A percentile compares a stretch with the other conserved stretches of the same genome.
Conservation (phyloP, 2,113 vertebrate species). For the Perca schrenkii region DNA sequence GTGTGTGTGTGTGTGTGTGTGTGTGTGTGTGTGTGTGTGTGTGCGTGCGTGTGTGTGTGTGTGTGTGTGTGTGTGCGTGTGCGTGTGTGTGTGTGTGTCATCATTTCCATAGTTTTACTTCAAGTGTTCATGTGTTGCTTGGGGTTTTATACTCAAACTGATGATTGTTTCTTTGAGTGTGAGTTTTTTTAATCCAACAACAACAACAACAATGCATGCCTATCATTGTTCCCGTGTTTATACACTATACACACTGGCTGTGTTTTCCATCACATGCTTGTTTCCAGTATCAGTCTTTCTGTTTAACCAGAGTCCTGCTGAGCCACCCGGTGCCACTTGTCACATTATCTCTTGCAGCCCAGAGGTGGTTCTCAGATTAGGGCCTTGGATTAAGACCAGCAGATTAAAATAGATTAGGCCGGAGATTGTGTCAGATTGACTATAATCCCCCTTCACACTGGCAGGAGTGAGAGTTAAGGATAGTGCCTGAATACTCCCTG, state of each 20-base stretch:
- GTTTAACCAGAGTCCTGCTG: conserved; percentile 48
- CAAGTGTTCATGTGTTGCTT: conserved; percentile 11
- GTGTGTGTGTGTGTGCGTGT: no score
- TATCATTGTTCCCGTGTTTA: conserved; percentile 14
- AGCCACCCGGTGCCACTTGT: conserved; percentile 37
- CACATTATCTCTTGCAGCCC: conserved; percentile 65
- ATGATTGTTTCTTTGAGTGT: conserved; percentile 2
- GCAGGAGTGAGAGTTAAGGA: conserved; percentile 55
- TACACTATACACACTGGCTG: background rate
- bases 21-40: background rate
- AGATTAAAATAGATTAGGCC: conserved; percentile 80
- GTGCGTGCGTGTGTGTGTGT: background rate
- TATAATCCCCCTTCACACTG: conserved; percentile 72
- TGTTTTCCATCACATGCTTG: conserved; percentile 36
- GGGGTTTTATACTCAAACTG: background rate
- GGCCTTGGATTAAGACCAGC: conserved; percentile 66
- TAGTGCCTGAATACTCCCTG: conserved; percentile 51
- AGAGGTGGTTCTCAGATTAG: conserved; percentile 79
- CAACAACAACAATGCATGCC: background rate
- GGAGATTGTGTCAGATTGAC: conserved; percentile 77
- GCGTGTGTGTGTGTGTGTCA: no score
- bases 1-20: background rate
- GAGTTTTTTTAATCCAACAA: conserved; percentile 8
- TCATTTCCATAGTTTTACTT: background rate
- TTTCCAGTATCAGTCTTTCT: conserved; percentile 44